Evolutionary conservation across 2,113 vertebrate species (phyloP), one percentile per base, ranked within the genome.

Genomic region (Nanorana parkeri): DNA sequence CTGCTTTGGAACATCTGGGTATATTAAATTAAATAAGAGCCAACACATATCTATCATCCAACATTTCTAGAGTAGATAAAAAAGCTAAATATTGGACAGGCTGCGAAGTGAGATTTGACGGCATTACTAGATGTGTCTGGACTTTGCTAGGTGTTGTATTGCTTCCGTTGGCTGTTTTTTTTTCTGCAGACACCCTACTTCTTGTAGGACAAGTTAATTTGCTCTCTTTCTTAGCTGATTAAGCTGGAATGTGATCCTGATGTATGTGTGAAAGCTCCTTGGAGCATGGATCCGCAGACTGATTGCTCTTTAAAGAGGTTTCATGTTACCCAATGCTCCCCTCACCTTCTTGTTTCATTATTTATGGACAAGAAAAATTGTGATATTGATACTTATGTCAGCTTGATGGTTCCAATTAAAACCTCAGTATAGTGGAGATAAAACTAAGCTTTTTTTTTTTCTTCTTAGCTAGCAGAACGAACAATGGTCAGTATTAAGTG

Each of bases 191-290:
- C 78, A 63, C 32, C 79, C 47, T 73, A 58, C 68, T 63, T 21
- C 68, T 55, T 73, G 79, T 81, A 73, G 79, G 68, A 81, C 79
- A 81, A 81, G 79, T 73, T 81, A 81, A 81, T 81, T 81, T 81
- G 79, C 68, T 73, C 68, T 65, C 56, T 81, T 65, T 81, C 79
- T 73, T 64, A 81, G 79, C 79, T 81, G 79, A 81, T 81, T 81
- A 81, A 81, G 79, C 79, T 36, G 51, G 68, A 81, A 81, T 64
- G 55, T 65, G 79, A 61, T 81, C 24, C 5, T 64, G 68, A 71
- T 80, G 78, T n/a, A 23, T 26, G 56, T 19, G 58, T 81, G 79
- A 73, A 73, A 47, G 36, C 68, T 73, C 79, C 68, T 19, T 65
- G 79, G 79, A 73, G 79, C 79, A 55, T 21, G 60, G 68, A 81